Base-by-base conservation (phyloP, 2,113 vertebrate genomes). In the Sminthopsis crassicaudata region DNA sequence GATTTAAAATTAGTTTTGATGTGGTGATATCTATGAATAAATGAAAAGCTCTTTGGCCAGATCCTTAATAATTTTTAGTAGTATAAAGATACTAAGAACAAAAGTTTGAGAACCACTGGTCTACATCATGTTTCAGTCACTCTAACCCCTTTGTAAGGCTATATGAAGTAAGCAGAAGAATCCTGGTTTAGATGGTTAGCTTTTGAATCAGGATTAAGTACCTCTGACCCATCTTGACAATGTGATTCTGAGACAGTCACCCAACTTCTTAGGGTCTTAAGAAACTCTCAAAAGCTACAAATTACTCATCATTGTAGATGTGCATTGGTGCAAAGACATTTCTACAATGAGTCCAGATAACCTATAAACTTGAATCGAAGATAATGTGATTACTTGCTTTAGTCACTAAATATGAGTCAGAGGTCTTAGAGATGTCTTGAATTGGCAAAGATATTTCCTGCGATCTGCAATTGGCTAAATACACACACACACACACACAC, bases 371-470 rank as follows among this genome's bases (percentile, higher is more conserved):
- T 94, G 11, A 84, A 92, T 90, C 22, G 16, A 53, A 92, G n/a
- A 26, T 26, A 51, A 93, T 51, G 95, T 26, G 95, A 97, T 94
- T 36, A 60, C 10, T 23, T 94, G 8, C 91, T 46, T 91, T 25
- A 55, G 55, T 95, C 91, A 89, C n/a, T 51, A 88, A 96, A 92
- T 91, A 27, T 91, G 94, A 95, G 48, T 48, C 50, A 76, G 50
- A 60, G 51, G 92, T 67, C 76, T 96, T 46, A 94, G 23, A 92
- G 95, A 92, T 12, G 7, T 94, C 26, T 91, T 92, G 14, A 90
- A n/a, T 53, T 92, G 91, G 30, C 89, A 76, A 94, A 52, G 53
- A 10, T 53, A 76, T 89, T 23, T 67, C 57, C 91, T 94, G 46
- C 50, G 51, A 8, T 51, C 51, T 67, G 92, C 6, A 93, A 53